A percentile compares a stretch with the other conserved stretches of the same genome.
phyloP scores from a whole-genome alignment of 2,797 vertebrate genomes.

The Nyctalus aviator region DNA sequence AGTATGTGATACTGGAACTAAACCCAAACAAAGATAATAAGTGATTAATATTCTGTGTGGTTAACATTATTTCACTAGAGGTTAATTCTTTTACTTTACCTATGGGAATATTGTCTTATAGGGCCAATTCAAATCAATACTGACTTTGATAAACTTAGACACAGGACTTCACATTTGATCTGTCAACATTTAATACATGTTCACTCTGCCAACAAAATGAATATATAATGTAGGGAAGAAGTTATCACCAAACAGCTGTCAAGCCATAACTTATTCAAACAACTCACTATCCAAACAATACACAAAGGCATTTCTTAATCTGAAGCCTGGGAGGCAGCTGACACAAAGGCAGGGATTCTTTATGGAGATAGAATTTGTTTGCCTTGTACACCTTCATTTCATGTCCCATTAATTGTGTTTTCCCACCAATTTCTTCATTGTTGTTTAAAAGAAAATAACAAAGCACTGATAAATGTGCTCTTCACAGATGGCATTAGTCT shows the following conservation, averaged over 20 bases:
- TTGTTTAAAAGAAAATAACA: conserved; percentile 31
- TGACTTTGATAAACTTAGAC: conserved; percentile 6
- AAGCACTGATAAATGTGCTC: background rate
- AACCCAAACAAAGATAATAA: background rate
- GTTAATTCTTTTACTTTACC: background rate
- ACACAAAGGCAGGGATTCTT: background rate
- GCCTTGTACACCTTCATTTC: conserved; percentile 37
- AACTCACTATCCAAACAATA: conserved; percentile 13
- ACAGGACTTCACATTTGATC: background rate
- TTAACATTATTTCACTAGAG: conserved; percentile 38
- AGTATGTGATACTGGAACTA: background rate
- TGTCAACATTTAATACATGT: conserved; percentile 13
- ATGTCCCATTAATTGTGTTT: conserved; percentile 33
- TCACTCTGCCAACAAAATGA: conserved; percentile 8
- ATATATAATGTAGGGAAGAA: background rate
- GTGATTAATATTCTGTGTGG: conserved; percentile 24
- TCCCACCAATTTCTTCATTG: background rate
- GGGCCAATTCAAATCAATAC: conserved; percentile 15
- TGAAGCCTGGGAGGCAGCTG: background rate
- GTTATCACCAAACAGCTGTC: conserved; percentile 40
- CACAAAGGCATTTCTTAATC: conserved; percentile 45
- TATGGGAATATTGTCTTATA: background rate
- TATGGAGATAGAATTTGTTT: background rate
- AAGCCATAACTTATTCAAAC: conserved; percentile 47
- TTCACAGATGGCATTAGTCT: conserved; percentile 21